These are phyloP conservation scores for Drosophila auraria DNA, from an alignment of 1,140 invertebrate species.

Conservation along the genomic window DNA sequence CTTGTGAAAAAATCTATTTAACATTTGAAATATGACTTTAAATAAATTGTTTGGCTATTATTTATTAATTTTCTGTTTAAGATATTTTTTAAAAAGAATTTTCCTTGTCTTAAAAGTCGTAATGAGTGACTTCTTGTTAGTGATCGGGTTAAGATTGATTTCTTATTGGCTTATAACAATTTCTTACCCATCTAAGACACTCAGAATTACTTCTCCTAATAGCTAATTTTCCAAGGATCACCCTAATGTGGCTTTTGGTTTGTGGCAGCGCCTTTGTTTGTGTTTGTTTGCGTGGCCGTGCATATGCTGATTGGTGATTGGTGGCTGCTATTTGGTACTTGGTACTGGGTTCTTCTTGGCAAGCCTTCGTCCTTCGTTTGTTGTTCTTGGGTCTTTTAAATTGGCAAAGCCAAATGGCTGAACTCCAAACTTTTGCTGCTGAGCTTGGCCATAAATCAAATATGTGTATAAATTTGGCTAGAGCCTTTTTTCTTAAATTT, in stretches of 20 bases:
- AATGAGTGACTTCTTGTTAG: no score
- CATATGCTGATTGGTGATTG: conserved; percentile 68
- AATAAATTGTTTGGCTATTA: no score
- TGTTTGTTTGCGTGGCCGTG: conserved; percentile 45
- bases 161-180: background rate
- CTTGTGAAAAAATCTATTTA: no score
- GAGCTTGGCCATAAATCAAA: conserved; percentile 63
- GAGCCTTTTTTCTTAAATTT: conserved; percentile 9
- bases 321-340: conserved; percentile 18
- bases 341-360: conserved; percentile 4
- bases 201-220: background rate
- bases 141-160: no score
- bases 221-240: background rate
- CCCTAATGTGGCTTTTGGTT: conserved; percentile 14
- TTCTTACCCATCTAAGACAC: background rate
- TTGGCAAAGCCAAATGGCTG: conserved; percentile 48
- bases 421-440: conserved; percentile 47
- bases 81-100: no score
- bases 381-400: conserved; percentile 41
- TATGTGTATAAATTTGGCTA: conserved; percentile 40
- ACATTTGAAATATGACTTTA: no score
- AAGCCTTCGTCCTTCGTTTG: conserved; percentile 46
- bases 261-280: conserved; percentile 21
- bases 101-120: no score
- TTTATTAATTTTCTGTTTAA: no score